phyloP scores from a whole-genome alignment of 2,113 vertebrate species.

The Pantherophis guttatus region DNA sequence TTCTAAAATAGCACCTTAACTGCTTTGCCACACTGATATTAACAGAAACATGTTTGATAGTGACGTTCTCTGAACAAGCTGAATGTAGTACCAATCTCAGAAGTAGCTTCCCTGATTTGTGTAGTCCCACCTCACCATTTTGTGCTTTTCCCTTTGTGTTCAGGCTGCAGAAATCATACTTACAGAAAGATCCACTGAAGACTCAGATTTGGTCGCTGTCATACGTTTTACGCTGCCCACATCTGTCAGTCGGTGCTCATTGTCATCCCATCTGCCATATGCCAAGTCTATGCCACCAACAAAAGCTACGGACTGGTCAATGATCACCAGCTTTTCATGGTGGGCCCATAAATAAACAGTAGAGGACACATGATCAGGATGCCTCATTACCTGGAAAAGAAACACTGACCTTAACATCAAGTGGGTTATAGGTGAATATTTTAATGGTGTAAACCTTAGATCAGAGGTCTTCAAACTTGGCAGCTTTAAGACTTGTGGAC shows the following conservation, averaged over 20 bases:
- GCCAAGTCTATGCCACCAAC: slow-evolving; percentile 94
- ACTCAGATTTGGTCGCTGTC: slow-evolving; percentile 43
- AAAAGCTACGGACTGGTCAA: slow-evolving; percentile 93
- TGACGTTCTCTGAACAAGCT: neutral
- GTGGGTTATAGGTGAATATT: neutral
- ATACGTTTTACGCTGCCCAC: slow-evolving; percentile 88
- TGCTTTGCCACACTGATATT: no score
- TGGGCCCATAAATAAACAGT: slow-evolving; percentile 95
- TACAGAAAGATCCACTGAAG: slow-evolving; percentile 45
- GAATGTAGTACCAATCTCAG: neutral
- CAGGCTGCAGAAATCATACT: slow-evolving; percentile 13
- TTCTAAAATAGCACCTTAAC: no score
- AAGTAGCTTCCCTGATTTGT: neutral
- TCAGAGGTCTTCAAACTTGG: no score
- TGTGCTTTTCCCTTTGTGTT: neutral
- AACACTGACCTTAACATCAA: neutral
- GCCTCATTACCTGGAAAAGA: slow-evolving; percentile 87
- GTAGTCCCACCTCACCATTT: neutral
- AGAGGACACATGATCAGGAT: slow-evolving; percentile 94
- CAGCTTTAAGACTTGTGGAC: no score
- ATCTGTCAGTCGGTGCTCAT: slow-evolving; percentile 88
- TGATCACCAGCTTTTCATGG: slow-evolving; percentile 89
- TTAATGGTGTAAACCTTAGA: neutral
- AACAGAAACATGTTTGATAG: neutral
- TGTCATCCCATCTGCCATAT: slow-evolving; percentile 93